Base-by-base conservation (phyloP, 2,113 vertebrate genomes). In the Phodopus roborovskii region DNA sequence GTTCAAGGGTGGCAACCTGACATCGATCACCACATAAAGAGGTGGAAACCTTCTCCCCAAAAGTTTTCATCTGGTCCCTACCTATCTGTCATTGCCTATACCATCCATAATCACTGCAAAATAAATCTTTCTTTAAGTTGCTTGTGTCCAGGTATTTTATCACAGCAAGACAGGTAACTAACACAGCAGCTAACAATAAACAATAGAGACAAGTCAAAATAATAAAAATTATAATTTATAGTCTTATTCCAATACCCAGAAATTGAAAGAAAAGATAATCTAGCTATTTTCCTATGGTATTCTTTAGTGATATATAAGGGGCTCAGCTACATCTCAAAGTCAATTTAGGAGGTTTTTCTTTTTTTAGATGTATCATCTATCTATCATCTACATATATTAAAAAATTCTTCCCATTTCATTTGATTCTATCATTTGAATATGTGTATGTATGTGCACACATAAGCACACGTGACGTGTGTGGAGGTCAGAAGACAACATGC, bases 221-320 rank as follows among this genome's bases (percentile, higher is more conserved):
- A 75, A 75, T 42, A 8, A 90, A 78, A 90, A 92, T 87, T 33
- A 66, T 71, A 39, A 62, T 74, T 88, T 60, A 64, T 42, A 66
- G 13, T 36, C 42, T n/a, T 83, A 91, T 33, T 90, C 58, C 75
- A 70, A 36, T 42, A 75, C 22, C 11, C 64, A 95, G 36, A 62
- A 82, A 62, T 81, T 45, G 20, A 85, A 92, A 95, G 12, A 84
- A 88, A 95, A 7, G 20, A 45, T 92, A 81, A 62, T n/a, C 62
- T 84, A 88, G 6, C 1, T 74, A 19, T 75, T 94, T 62, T 74
- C 81, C 56, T 94, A 12, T 94, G 33, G 3, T 26, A 2, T 58
- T 94, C 8, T 1, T 68, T 77, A 48, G 20, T 39, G 75, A 87
- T 92, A 36, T 24, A 39, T 24, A 75, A 79, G 19, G 74, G 74